Evolutionary conservation across 2,888 invertebrate genomes (phyloP), one percentile per base, ranked within the genome.

Genomic region (Chesias legatella): DNA sequence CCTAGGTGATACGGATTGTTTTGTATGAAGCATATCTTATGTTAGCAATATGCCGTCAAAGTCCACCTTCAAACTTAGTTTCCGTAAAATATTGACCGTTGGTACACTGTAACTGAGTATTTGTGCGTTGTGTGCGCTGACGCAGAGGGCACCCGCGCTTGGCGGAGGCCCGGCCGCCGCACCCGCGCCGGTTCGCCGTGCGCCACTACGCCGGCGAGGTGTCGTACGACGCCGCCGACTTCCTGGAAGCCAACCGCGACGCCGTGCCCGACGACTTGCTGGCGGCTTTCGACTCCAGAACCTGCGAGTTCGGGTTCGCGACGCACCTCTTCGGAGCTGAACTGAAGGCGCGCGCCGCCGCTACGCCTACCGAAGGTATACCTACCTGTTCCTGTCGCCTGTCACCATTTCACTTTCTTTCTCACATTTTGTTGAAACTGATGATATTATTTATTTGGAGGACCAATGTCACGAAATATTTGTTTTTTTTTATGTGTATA

Each of bases 301-400:
- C 92, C 40, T 98, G 98, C 81, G 97, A 95, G 74, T 98, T 98
- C 79, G 98, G 98, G n/a, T 98, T 98, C 78, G 98, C 96, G 0
- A 96, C 97, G 9, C 97, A 98, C 74, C 89, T 98, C n/a, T 98
- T 98, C 74, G 96, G 97, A 0, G 93, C 95, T 36, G 98, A 98
- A 77, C 86, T 98, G 48, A 97, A 97, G 86, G 79, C 75, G 93
- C 27, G 45, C 9, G 38, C 45, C 22, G 37, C 24, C 11, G 10
- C 39, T 50, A 25, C 33, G 44, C 10, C n/a, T 7, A 22, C 9
- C 7, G 37, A 43, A 10, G 37, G 43, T 37, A 17, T 5, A 2
- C 2, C 13, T 17, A 17, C 13, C 13, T n/a, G n/a, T n/a, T n/a
- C n/a, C n/a, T n/a, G n/a, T n/a, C n/a, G n/a, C n/a, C n/a, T n/a